A percentile compares a stretch with the other conserved stretches of the same genome.
Evolutionary conservation across 2,888 invertebrate species (phyloP).

Genomic region (Tenthredo distinguenda): DNA sequence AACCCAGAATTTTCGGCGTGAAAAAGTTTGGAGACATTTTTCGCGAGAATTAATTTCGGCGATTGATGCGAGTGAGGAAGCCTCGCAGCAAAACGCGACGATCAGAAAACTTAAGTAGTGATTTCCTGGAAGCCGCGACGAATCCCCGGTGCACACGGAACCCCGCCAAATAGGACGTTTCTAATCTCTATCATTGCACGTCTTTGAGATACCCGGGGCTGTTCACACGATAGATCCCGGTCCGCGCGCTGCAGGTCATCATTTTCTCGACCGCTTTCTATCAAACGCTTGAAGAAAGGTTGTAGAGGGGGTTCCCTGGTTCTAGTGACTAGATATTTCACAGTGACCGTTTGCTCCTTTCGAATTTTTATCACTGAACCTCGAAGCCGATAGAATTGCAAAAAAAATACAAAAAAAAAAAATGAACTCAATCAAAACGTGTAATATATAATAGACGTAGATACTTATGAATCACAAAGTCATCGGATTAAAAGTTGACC

Average conservation of each 20-base stretch:
- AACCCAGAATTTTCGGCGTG: no score
- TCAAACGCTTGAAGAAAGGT: slow-evolving; percentile 44
- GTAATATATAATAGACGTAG: no score
- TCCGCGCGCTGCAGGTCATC: slow-evolving; percentile 45
- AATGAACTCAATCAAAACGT: no score
- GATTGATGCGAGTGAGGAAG: background rate
- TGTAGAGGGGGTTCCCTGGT: background rate
- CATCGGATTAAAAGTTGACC: no score
- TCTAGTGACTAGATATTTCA: background rate
- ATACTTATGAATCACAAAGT: no score
- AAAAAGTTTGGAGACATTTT: background rate
- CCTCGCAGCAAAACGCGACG: background rate
- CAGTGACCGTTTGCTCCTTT: slow-evolving; percentile 11
- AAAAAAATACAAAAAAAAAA: background rate
- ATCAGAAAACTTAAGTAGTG: slow-evolving; percentile 40
- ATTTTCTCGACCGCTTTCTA: slow-evolving; percentile 49
- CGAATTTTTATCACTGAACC: slow-evolving; percentile 1
- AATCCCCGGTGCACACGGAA: slow-evolving; percentile 45
- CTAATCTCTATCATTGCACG: slow-evolving; percentile 52
- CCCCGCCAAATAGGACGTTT: slow-evolving; percentile 48
- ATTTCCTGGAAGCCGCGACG: slow-evolving; percentile 51
- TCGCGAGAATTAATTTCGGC: background rate
- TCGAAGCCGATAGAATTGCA: background rate
- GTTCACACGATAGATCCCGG: slow-evolving; percentile 49
- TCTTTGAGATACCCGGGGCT: slow-evolving; percentile 42